Conservation (phyloP, 2,888 invertebrate species). For the Ypsolopha sequella region DNA sequence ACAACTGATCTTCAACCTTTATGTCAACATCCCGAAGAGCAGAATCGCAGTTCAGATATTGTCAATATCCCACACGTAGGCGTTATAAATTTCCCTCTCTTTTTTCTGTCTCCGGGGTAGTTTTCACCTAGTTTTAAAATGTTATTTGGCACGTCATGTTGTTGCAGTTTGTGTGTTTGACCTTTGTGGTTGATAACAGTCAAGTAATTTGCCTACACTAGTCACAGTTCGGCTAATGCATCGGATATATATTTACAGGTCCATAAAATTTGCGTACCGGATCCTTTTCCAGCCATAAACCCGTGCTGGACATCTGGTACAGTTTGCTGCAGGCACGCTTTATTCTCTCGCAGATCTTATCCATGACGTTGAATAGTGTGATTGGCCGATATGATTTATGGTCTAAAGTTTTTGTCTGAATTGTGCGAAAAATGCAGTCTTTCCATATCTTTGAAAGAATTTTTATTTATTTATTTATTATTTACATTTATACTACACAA, state of each 20-base stretch:
- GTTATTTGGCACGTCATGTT: slow-evolving; percentile 4
- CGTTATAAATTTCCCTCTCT: neutral
- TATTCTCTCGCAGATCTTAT: neutral
- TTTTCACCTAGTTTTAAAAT: slow-evolving; percentile 5
- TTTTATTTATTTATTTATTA: no score
- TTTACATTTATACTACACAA: no score
- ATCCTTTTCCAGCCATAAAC: slow-evolving; percentile 9
- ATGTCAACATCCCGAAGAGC: neutral
- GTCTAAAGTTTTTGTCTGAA: neutral
- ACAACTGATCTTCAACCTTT: neutral
- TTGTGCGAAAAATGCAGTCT: neutral
- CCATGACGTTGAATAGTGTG: no score
- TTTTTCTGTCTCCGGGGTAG: neutral
- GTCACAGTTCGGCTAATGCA: slow-evolving; percentile 6
- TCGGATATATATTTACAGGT: slow-evolving; percentile 7
- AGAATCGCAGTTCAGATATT: neutral
- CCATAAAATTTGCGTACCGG: slow-evolving; percentile 9
- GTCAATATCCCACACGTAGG: neutral
- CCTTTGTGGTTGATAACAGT: slow-evolving; percentile 8
- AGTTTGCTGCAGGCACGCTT: neutral
- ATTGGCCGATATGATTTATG: neutral
- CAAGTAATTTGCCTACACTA: slow-evolving; percentile 7
- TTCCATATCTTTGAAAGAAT: no score
- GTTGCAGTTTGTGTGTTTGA: slow-evolving; percentile 3
- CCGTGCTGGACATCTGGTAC: slow-evolving; percentile 7